These are phyloP conservation scores for Craseonycteris thonglongyai DNA, from an alignment of 2,113 vertebrate genomes.

Conservation along the genomic window DNA sequence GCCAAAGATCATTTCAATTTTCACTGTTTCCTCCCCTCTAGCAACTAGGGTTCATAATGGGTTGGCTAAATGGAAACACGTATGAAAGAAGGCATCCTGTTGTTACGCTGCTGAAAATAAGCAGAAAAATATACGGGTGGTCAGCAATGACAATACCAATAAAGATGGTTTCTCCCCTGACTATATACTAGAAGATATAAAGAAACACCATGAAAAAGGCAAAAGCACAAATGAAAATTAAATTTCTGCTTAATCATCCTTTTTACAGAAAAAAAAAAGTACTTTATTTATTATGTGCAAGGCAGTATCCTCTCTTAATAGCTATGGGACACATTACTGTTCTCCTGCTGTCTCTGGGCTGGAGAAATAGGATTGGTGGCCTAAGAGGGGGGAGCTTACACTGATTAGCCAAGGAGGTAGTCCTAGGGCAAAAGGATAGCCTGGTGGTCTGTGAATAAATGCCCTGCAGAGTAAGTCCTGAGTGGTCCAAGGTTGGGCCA, in stretches of 20 bases:
- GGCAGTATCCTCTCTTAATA: slow-evolving; percentile 54
- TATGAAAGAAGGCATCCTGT: background rate
- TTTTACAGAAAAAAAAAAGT: slow-evolving; percentile 34
- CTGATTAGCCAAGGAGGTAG: slow-evolving; percentile 56
- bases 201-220: background rate
- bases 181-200: background rate
- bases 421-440: slow-evolving; percentile 38
- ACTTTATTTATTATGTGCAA: slow-evolving; percentile 27
- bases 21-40: background rate
- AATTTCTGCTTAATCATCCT: slow-evolving; percentile 56
- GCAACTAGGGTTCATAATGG: background rate
- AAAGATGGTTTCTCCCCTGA: background rate
- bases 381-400: slow-evolving; percentile 64
- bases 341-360: slow-evolving; percentile 44
- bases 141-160: background rate
- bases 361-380: slow-evolving; percentile 58
- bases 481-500: background rate
- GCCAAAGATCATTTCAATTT: background rate
- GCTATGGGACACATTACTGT: slow-evolving; percentile 43
- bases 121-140: background rate
- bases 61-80: background rate
- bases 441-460: slow-evolving; percentile 11
- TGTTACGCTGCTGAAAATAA: background rate
- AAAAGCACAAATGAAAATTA: slow-evolving; percentile 49
- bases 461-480: slow-evolving; percentile 2